Evolutionary conservation across 2,888 invertebrate species (phyloP).

Genomic region (Brenthis daphne): DNA sequence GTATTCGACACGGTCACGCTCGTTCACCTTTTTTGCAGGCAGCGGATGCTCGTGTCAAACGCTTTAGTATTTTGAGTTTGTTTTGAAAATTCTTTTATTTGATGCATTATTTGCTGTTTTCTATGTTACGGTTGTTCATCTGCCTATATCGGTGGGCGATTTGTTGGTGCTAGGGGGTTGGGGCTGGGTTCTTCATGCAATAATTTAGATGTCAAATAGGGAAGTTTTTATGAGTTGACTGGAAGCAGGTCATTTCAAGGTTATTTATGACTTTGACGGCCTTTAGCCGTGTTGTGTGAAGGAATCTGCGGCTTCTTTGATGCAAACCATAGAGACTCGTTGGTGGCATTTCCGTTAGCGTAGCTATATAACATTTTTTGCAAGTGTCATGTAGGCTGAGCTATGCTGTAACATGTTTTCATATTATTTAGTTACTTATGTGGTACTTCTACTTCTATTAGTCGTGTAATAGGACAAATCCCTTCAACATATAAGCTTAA

Average conservation of each 20-base stretch:
- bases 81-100: slow-evolving; percentile 83
- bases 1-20: slow-evolving; percentile 60
- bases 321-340: slow-evolving; percentile 56
- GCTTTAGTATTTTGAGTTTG: slow-evolving; percentile 83
- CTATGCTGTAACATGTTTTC: slow-evolving; percentile 33
- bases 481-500: too few relatives aligned
- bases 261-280: slow-evolving; percentile 78
- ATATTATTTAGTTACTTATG: slow-evolving; percentile 21
- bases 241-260: slow-evolving; percentile 73
- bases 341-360: slow-evolving; percentile 78
- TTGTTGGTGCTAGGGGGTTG: slow-evolving; percentile 66
- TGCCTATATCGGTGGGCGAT: slow-evolving; percentile 68
- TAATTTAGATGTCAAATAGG: slow-evolving; percentile 82
- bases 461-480: too few relatives aligned
- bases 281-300: slow-evolving; percentile 67
- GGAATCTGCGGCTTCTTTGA: slow-evolving; percentile 75
- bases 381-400: slow-evolving; percentile 36
- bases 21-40: slow-evolving; percentile 67
- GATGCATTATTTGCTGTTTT: slow-evolving; percentile 78
- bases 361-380: slow-evolving; percentile 52
- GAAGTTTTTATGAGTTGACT: slow-evolving; percentile 62
- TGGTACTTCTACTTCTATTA: background rate
- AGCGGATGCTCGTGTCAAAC: slow-evolving; percentile 83
- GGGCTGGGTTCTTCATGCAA: slow-evolving; percentile 69
- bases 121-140: slow-evolving; percentile 75